Base-by-base conservation (phyloP, 2,888 invertebrate genomes). In the Phalera bucephala region DNA sequence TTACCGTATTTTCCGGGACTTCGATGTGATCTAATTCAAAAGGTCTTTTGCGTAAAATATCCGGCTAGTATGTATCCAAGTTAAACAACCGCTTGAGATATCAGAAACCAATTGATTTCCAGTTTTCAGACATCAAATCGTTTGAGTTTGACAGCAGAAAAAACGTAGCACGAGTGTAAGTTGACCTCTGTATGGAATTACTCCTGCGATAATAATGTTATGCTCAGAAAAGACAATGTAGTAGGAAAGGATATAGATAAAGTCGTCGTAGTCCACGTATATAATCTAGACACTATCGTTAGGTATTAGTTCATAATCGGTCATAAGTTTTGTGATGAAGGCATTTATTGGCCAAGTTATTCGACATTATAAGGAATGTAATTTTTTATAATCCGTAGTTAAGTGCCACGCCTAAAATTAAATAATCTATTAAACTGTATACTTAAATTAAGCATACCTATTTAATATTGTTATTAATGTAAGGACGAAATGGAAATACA, bases 361-460 rank as follows among this genome's bases (percentile, higher is more conserved):
- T 79, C 63, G 53, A 79, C 80, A 78, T 72, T 70, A 60, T 78
- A 72, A 69, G 70, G 70, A 72, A 73, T 71, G 72, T 78, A 79
- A 73, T 78, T 80, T 80, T 82, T 80, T 84, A 60, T 68, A 79
- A 79, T 79, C 74, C 61, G 52, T 84, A 81, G 80, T 63, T 86
- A 85, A 83, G 83, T 83, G 80, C 83, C 84, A 86, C 86, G 87
- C 87, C 88, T 87, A 87, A 75, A 79, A n/a, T n/a, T n/a, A n/a
- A n/a, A 61, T 71, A 70, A 79, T 64, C 66, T 75, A 80, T 61
- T 64, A 66, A 51, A 70, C 64, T 72, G 59, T 75, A 74, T 68
- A 77, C 68, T 64, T 79, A 75, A 12, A 64, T 56, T 82, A 84
- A 80, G 75, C 72, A 73, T 19, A 28, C 10, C 15, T 85, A 86